Base-by-base conservation (phyloP, 2,888 invertebrate species). In the Archaeoteleia sp. region DNA sequence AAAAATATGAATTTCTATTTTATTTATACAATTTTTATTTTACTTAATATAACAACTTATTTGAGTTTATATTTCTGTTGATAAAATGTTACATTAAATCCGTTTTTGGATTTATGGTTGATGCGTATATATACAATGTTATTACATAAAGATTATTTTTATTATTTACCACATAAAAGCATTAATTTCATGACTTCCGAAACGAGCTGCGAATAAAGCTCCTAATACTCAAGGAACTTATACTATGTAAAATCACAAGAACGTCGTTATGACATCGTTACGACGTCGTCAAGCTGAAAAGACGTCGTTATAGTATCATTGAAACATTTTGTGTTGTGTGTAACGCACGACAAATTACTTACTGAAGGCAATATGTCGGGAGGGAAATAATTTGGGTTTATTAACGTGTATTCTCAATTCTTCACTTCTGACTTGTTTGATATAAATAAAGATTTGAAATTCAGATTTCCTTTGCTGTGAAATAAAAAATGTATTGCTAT, bases 241-340 rank as follows among this genome's bases (percentile, higher is more conserved):
- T 15, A 49, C 30, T 17, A 29, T 25, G 27, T 7, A 27, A 39
- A 39, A 39, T 39, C 39, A 12, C 35, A 49, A 49, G 27, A 49
- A 39, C 10, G 12, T 39, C 17, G 10, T 39, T 27, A 39, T 20
- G 49, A 29, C 37, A 29, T n/a, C 20, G 20, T 29, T 39, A 49
- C 39, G 37, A 39, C 49, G 39, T 49, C 39, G 10, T 49, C 39
- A 39, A 49, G 12, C 30, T 29, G 39, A 39, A 37, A 49, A 49
- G 49, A 39, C 49, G 39, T 49, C 49, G 49, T 49, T 49, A 49
- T 39, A n/a, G 49, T 29, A 39, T 49, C 39, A 49, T 39, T 29
- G 27, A 29, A 49, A 49, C 25, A 25, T 48, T 48, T 35, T 10
- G 17, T 12, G 14, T n/a, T 37, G 48, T 37, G 8, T 34, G 20